Base-by-base conservation (phyloP, 2,888 invertebrate genomes). In the Podotricha telesiphe region DNA sequence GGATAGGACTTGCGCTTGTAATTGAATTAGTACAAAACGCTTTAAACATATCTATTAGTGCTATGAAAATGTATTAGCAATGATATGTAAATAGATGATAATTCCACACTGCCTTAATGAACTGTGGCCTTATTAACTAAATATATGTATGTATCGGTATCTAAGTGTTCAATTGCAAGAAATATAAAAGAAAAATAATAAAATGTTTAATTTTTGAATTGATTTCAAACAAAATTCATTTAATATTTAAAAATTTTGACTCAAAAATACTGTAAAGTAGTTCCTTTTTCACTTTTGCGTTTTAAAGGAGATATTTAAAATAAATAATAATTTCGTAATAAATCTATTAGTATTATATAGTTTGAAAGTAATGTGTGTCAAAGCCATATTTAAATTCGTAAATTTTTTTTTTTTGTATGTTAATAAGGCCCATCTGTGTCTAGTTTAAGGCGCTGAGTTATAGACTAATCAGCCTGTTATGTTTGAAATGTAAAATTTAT, bases 401-500 rank as follows among this genome's bases (percentile, higher is more conserved):
- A 37, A 28, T 11, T 37, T 56, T 34, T 37, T 34, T 3, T 2
- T 59, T 20, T n/a, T n/a, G n/a, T n/a, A n/a, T 22, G 42, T 59
- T 45, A 45, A 59, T 59, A 59, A 59, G 59, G 59, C 42, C 42
- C 11, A 22, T 45, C 42, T n/a, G n/a, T 28, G 22, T n/a, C 22
- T 59, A 59, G 45, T 2, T 17, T 28, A 28, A 45, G 11, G 10
- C 20, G 58, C 22, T 59, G 42, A 59, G 15, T 42, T 15, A 20
- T 20, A 42, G 8, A 22, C 10, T 10, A 42, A n/a, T 42, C 40
- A 20, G 22, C 42, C 59, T 89, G 88, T 89, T 89, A 82, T 86
- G 87, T 88, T 88, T 88, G 86, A 78, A 34, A 79, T 84, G 82
- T 81, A 82, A 62, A 81, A 86, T 86, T 88, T 89, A 89, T 88